Evolutionary conservation across 2,888 invertebrate genomes (phyloP), one percentile per base, ranked within the genome.

Genomic region (Eristalis arbustorum): DNA sequence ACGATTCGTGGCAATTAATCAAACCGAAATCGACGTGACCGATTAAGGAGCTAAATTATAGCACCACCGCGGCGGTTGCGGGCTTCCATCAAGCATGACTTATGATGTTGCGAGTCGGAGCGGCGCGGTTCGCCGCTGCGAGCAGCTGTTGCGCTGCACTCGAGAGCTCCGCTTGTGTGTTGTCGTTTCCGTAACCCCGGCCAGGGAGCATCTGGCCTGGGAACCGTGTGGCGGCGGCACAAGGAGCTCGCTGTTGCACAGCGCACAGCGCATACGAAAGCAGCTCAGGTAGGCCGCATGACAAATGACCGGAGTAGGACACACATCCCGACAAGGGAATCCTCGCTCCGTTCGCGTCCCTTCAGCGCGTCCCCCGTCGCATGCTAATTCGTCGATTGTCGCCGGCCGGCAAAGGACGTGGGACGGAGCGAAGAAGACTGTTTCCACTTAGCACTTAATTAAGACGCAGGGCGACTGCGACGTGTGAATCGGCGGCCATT

Each of bases 11-110:
- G 88, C 88, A 89, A 89, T 89, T 89, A 89, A 89, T 89, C 88
- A 89, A 88, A 88, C 68, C 82, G 77, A 88, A 88, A 84, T 88
- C 88, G 88, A 89, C 88, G 88, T 89, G 88, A 88, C 88, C 88
- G 88, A 89, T 89, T 89, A 89, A 88, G 84, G 87, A 88, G 81
- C 84, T 88, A 88, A 88, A 87, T 88, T 88, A 88, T 88, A 88
- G 88, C 88, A 88, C 83, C 88, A 84, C 72, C 88, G 78, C 88
- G 78, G 64, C 72, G 62, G 78, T 75, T 88, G 63, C 75, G 84
- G 75, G 83, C 74, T 87, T 87, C 87, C 78, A 83, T 87, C 87
- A 87, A 83, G 66, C 83, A 83, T 87, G 87, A 87, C 78, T 87
- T 87, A 78, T 80, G 64, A 49, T 49, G 49, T n/a, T 49, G 49